Conservation (phyloP, 2,113 vertebrate genomes). For the Sander lucioperca region DNA sequence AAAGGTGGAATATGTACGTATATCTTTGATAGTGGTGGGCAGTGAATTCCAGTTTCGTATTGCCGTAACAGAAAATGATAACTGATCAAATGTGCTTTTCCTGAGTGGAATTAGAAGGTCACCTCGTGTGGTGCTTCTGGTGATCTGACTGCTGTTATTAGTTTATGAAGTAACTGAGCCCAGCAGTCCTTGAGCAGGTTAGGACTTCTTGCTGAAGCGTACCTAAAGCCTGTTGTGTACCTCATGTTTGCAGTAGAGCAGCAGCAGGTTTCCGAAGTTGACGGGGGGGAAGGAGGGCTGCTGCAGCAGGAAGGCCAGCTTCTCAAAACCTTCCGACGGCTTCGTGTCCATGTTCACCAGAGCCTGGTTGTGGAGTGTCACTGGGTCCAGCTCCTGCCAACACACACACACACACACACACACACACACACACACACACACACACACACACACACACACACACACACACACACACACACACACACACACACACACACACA, state of each 20-base stretch:
- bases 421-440: neutral
- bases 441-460: conserved; percentile 4
- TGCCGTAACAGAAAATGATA: too few relatives aligned
- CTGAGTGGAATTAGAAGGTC: too few relatives aligned
- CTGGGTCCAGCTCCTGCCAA: conserved; percentile 90
- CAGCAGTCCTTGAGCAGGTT: neutral
- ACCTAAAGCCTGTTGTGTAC: conserved; percentile 58
- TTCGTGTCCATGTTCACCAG: conserved; percentile 94
- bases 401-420: conserved; percentile 20
- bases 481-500: too few relatives aligned
- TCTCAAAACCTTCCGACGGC: conserved; percentile 95
- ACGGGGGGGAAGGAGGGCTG: conserved; percentile 93
- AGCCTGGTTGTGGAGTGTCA: conserved; percentile 96
- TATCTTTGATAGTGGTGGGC: too few relatives aligned
- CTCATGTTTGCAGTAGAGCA: conserved; percentile 94
- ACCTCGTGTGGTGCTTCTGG: too few relatives aligned
- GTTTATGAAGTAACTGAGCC: neutral
- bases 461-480: neutral
- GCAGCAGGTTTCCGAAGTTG: conserved; percentile 95
- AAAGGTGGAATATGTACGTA: too few relatives aligned
- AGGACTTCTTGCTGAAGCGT: neutral
- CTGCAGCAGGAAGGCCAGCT: conserved; percentile 94
- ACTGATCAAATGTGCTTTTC: too few relatives aligned
- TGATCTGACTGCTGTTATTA: too few relatives aligned
- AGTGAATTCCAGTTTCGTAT: too few relatives aligned